Conservation (phyloP, 53 echinoderm and acorn worm genomes). For the Mesocentrotus franciscanus region DNA sequence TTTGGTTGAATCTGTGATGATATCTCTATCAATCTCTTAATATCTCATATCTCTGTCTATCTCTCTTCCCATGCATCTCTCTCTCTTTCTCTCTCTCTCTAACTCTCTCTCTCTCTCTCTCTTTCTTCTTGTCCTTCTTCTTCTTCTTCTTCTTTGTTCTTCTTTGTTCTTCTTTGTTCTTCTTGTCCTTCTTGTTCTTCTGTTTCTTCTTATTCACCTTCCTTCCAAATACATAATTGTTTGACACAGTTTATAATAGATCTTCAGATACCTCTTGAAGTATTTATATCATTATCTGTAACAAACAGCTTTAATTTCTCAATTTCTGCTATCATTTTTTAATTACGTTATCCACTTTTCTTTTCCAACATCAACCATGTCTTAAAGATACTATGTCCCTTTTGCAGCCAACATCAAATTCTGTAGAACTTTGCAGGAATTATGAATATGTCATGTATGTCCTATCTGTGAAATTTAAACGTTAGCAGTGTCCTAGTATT, state of each 20-base stretch:
- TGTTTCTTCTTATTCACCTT: not conserved
- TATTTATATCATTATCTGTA: not conserved
- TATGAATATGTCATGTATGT: no score
- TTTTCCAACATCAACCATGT: no score
- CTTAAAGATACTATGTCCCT: no score
- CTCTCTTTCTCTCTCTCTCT: not conserved
- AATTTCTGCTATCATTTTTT: no score
- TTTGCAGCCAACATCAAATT: no score
- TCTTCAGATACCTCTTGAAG: not conserved
- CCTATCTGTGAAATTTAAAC: no score
- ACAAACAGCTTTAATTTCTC: not conserved
- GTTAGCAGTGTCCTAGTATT: no score
- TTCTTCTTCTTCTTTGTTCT: not conserved
- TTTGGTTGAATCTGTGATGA: not conserved
- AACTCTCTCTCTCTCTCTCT: not conserved
- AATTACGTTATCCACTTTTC: no score
- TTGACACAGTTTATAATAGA: not conserved
- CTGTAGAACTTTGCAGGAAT: no score
- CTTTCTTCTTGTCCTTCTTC: not conserved
- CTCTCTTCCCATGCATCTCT: not conserved
- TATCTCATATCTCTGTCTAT: not conserved
- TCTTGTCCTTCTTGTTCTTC: not conserved
- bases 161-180: not conserved
- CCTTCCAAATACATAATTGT: not conserved
- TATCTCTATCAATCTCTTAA: not conserved